Base-by-base conservation (phyloP, 2,113 vertebrate genomes). In the Menura novaehollandiae region DNA sequence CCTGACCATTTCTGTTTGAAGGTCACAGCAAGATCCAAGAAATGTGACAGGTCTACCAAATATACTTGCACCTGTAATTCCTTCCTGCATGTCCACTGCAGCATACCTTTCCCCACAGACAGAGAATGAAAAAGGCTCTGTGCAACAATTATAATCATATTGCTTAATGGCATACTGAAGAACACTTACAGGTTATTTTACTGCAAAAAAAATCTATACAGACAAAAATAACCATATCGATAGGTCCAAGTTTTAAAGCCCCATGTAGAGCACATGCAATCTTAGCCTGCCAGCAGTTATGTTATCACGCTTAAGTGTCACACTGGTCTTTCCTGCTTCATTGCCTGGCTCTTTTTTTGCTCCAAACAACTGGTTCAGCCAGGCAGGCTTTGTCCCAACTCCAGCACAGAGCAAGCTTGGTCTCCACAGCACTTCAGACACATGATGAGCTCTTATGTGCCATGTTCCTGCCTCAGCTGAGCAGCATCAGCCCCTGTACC, bases 401-500 rank as follows among this genome's bases (percentile, higher is more conserved):
- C 39, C 44, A 80, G 49, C 51, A 27, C 10, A 14, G 22, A 37
- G 41, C 32, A 60, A 78, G 7, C 24, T 63, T 4, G 1, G 27
- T 43, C 8, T 19, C 20, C 59, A 2, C 26, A 74, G 63, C 33
- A 63, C 23, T 33, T 55, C 52, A 53, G n/a, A 56, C 26, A 14
- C 5, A 0, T 5, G 4, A 24, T 2, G 10, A 9, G 28, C 43
- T 55, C 60, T 39, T 19, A 21, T 1, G 3, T 10, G 4, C 32
- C 5, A 0, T 3, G 1, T 15, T 49, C 16, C 68, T 58, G 7
- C 32, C 55, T 55, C 4, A 1, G n/a, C n/a, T 71, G 35, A 30
- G 30, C 9, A 8, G 32, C 43, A 80, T 71, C 58, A 89, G 33
- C 17, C 41, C 21, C 59, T 20, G 3, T 17, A 43, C 7, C 33